phyloP scores from a whole-genome alignment of 1,140 invertebrate species.

The Anastrepha ludens region DNA sequence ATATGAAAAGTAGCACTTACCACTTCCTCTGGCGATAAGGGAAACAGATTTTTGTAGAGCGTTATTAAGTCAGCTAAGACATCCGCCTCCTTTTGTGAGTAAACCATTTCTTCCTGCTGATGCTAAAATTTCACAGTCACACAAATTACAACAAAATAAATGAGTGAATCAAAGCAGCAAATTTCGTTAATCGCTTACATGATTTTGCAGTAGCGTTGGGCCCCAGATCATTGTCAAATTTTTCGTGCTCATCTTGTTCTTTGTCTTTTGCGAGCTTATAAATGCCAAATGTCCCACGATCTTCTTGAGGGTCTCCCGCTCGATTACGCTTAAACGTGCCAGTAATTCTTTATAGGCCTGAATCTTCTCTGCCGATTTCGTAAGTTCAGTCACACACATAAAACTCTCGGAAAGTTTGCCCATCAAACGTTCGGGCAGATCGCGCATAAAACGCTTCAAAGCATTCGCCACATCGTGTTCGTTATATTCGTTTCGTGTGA shows the following conservation, averaged over 20 bases:
- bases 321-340: slow-evolving; percentile 80
- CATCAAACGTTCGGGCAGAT: slow-evolving; percentile 84
- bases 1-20: slow-evolving; percentile 58
- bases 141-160: not conserved
- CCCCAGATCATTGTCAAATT: slow-evolving; percentile 91
- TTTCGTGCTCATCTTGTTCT: slow-evolving; percentile 86
- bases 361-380: slow-evolving; percentile 76
- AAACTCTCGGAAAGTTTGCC: slow-evolving; percentile 75
- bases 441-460: slow-evolving; percentile 88
- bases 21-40: slow-evolving; percentile 75
- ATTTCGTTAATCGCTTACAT: slow-evolving; percentile 72
- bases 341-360: slow-evolving; percentile 80
- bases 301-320: slow-evolving; percentile 83
- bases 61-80: slow-evolving; percentile 83
- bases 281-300: slow-evolving; percentile 88
- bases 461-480: slow-evolving; percentile 92
- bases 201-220: slow-evolving; percentile 85
- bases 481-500: slow-evolving; percentile 82
- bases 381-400: slow-evolving; percentile 75
- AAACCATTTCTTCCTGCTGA: slow-evolving; percentile 73
- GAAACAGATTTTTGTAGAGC: slow-evolving; percentile 76
- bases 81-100: slow-evolving; percentile 80
- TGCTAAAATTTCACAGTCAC: not conserved
- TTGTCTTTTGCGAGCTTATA: slow-evolving; percentile 82
- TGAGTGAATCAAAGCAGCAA: not conserved